Conservation (phyloP, 1,140 invertebrate genomes). For the Yoshiicerus persimilis region DNA sequence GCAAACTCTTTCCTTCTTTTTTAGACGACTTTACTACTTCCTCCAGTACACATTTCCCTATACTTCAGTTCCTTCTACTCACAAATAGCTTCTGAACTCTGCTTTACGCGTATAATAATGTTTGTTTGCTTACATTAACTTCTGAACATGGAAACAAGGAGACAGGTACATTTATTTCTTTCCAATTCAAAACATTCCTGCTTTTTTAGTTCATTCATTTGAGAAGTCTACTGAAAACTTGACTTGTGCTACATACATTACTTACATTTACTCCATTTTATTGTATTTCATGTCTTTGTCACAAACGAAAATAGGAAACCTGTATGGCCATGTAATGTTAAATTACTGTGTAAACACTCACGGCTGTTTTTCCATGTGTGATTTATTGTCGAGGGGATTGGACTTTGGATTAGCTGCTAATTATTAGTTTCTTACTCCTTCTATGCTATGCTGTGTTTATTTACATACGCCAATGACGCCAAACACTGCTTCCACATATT, state of each 20-base stretch:
- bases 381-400: slow-evolving; percentile 5
- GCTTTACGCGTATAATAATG: neutral
- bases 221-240: too few species aligned
- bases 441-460: neutral
- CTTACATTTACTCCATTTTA: neutral
- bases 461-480: neutral
- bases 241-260: neutral
- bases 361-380: slow-evolving; percentile 8
- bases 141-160: neutral
- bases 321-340: neutral
- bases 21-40: neutral
- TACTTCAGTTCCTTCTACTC: too few species aligned
- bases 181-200: neutral
- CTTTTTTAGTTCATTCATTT: neutral
- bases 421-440: neutral
- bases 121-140: neutral
- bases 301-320: neutral
- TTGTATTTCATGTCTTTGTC: neutral
- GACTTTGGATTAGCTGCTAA: slow-evolving; percentile 9
- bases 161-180: neutral
- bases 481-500: neutral
- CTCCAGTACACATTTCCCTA: neutral
- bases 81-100: too few species aligned
- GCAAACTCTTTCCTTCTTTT: neutral
- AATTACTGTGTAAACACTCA: slow-evolving; percentile 20